phyloP scores from a whole-genome alignment of 1,140 invertebrate genomes.

The Drosophila biarmipes region DNA sequence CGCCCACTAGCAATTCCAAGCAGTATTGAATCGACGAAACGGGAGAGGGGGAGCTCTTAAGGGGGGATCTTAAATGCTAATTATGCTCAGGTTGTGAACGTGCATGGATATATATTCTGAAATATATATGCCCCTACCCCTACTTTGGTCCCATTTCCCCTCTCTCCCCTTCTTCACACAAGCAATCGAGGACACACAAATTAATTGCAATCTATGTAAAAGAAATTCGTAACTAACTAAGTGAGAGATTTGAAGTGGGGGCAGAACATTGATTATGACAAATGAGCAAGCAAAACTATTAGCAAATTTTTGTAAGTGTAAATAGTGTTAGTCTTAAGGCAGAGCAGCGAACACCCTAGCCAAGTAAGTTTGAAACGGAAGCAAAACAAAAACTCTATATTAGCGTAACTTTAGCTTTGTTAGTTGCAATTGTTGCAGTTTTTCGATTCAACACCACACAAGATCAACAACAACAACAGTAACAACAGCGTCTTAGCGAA shows the following conservation, averaged over 20 bases:
- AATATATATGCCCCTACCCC: slow-evolving; percentile 22
- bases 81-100: slow-evolving; percentile 79
- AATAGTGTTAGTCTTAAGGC: slow-evolving; percentile 63
- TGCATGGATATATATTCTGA: slow-evolving; percentile 40
- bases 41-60: not conserved
- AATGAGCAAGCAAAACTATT: slow-evolving; percentile 69
- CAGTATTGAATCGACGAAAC: slow-evolving; percentile 60
- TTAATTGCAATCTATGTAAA: slow-evolving; percentile 61
- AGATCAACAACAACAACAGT: slow-evolving; percentile 30
- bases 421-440: slow-evolving; percentile 81
- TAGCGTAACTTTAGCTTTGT: slow-evolving; percentile 76
- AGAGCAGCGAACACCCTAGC: slow-evolving; percentile 64
- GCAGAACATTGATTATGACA: slow-evolving; percentile 40
- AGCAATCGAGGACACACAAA: slow-evolving; percentile 52
- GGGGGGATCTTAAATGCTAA: slow-evolving; percentile 58
- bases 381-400: slow-evolving; percentile 50
- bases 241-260: slow-evolving; percentile 19
- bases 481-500: slow-evolving; percentile 22
- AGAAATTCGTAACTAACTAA: slow-evolving; percentile 30
- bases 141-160: slow-evolving; percentile 8
- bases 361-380: slow-evolving; percentile 56
- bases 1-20: slow-evolving; percentile 64
- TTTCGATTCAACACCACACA: slow-evolving; percentile 65
- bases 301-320: slow-evolving; percentile 80
- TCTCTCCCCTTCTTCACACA: slow-evolving; percentile 13